phyloP scores from a whole-genome alignment of 2,888 invertebrate genomes.

The Protula sp. region DNA sequence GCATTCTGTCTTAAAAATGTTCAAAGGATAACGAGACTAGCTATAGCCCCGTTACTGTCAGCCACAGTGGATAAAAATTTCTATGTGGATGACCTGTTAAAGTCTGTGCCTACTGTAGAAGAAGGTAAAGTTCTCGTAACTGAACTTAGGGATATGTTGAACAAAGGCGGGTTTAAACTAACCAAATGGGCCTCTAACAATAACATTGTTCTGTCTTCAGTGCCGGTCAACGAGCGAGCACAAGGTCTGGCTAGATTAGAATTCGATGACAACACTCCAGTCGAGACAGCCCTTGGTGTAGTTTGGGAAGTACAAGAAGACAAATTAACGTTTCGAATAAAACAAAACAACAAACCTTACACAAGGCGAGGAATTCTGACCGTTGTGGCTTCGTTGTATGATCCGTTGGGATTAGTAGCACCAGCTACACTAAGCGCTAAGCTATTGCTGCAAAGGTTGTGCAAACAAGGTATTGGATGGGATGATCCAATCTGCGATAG shows the following conservation, averaged over 20 bases:
- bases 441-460: neutral
- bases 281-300: neutral
- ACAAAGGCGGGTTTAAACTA: neutral
- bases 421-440: neutral
- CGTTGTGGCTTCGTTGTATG: neutral
- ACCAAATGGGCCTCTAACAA: neutral
- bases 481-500: neutral
- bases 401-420: neutral
- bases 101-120: neutral
- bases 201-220: neutral
- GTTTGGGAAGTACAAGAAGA: neutral
- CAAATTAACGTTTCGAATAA: neutral
- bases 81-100: neutral
- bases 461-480: neutral
- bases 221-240: neutral
- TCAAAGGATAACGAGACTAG: too few species aligned
- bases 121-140: neutral
- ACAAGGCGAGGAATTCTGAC: neutral
- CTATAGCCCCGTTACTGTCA: too few species aligned
- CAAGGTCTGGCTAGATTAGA: neutral
- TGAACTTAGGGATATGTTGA: neutral
- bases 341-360: neutral
- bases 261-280: neutral
- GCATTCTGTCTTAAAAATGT: neutral
- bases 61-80: neutral